These are phyloP conservation scores for Sapayoa aenigma DNA, from an alignment of 2,113 vertebrate species.

Conservation along the genomic window DNA sequence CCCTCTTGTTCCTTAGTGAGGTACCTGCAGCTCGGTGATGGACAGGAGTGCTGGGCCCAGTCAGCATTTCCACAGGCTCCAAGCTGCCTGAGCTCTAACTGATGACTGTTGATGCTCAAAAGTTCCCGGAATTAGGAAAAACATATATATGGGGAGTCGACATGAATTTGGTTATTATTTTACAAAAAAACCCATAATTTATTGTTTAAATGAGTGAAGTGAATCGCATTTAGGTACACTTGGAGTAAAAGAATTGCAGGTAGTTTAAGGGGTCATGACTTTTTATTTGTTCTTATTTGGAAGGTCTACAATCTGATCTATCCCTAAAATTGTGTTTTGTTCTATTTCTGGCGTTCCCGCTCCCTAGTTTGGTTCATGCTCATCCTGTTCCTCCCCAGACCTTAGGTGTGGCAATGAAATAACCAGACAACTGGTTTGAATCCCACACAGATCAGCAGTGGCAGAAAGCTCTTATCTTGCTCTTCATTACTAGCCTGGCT, in stretches of 20 bases:
- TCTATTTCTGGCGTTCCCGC: neutral
- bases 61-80: neutral
- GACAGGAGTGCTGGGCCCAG: neutral
- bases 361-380: neutral
- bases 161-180: neutral
- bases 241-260: neutral
- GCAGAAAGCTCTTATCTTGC: neutral
- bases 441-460: neutral
- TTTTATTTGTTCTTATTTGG: neutral
- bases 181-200: neutral
- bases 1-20: neutral
- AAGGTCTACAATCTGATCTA: neutral
- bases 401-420: neutral
- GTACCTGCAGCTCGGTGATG: neutral
- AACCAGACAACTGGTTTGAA: neutral
- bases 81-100: rapidly evolving
- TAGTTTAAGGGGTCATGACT: neutral
- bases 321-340: neutral
- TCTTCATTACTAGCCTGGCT: neutral
- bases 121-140: neutral
- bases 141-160: neutral
- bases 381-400: neutral
- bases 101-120: neutral
- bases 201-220: neutral
- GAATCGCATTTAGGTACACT: neutral